Base-by-base conservation (phyloP, 2,113 vertebrate genomes). In the Peromyscus californicus region DNA sequence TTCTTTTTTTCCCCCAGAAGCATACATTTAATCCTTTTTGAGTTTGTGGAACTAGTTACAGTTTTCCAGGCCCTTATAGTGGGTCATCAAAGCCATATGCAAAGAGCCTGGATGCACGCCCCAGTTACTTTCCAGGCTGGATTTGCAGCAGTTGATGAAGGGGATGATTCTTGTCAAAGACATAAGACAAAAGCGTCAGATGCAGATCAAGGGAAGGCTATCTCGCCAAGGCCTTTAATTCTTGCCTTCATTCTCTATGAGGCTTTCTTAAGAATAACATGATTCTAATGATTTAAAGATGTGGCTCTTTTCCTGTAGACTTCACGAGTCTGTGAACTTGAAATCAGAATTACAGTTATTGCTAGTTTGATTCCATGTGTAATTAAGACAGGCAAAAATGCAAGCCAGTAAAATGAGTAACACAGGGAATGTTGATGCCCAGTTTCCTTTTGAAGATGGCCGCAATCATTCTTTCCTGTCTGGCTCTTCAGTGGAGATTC, bases 351-450 rank as follows among this genome's bases (percentile, higher is more conserved):
- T 33, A 3, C n/a, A 90, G 42, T 96, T 95, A 92, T 90, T 96
- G 84, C 94, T 96, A 92, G 82, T 91, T 94, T 76, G 54, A 84
- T 87, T 97, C 86, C 57, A 89, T 97, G 89, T 69, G 48, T 95
- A 97, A 97, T 97, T 96, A 97, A 95, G 93, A 86, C 54, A 75
- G 94, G 59, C 94, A 97, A 91, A 97, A 95, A 89, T 82, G 74
- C 78, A 93, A 95, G 90, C 83, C 92, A 97, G 54, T 84, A 83
- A 91, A 93, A 94, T 94, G 97, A 97, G 95, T 94, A 82, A 95
- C 59, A 36, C 65, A 70, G 70, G 93, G 96, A 97, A 91, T 87
- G 94, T 45, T 96, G 94, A 95, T 75, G 90, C 54, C 24, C 22
- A 69, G 89, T 93, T 91, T 96, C 91, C 93, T 90, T 91, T 91